Evolutionary conservation across 2,113 vertebrate species (phyloP).

Genomic region (Melospiza melodia): DNA sequence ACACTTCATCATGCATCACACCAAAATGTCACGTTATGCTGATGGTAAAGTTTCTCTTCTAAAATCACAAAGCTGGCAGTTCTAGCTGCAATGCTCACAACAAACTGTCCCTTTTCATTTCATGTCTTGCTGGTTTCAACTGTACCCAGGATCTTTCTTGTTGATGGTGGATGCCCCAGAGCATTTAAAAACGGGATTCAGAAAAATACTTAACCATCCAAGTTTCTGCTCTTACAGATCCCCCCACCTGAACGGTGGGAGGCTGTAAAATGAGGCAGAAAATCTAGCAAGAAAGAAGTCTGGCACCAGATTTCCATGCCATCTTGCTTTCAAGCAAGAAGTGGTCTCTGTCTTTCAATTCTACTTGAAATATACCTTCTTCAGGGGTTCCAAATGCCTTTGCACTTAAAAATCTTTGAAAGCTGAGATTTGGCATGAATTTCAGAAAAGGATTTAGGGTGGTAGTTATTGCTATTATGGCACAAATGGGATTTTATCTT

Average conservation of each 20-base stretch:
- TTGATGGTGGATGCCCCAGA: neutral
- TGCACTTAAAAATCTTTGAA: neutral
- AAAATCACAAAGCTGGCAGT: slow-evolving; percentile 21
- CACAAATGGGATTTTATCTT: neutral
- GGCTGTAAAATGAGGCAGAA: neutral
- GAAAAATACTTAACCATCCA: neutral
- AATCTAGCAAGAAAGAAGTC: neutral
- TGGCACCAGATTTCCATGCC: neutral
- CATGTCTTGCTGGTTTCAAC: neutral
- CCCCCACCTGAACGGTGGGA: neutral
- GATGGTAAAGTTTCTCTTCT: slow-evolving; percentile 24
- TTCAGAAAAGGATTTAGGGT: neutral
- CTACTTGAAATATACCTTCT: neutral
- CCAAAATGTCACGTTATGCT: slow-evolving; percentile 18
- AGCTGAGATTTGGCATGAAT: neutral
- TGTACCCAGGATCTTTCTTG: neutral
- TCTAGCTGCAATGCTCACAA: neutral
- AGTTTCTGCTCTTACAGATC: neutral
- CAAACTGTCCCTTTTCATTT: neutral
- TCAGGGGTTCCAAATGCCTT: neutral
- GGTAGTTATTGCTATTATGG: neutral
- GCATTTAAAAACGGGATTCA: neutral
- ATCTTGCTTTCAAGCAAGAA: slow-evolving; percentile 1
- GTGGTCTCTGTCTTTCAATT: neutral
- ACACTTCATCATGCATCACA: slow-evolving; percentile 12